Base-by-base conservation (phyloP, 2,888 invertebrate species). In the Cataglyphis cursor region DNA sequence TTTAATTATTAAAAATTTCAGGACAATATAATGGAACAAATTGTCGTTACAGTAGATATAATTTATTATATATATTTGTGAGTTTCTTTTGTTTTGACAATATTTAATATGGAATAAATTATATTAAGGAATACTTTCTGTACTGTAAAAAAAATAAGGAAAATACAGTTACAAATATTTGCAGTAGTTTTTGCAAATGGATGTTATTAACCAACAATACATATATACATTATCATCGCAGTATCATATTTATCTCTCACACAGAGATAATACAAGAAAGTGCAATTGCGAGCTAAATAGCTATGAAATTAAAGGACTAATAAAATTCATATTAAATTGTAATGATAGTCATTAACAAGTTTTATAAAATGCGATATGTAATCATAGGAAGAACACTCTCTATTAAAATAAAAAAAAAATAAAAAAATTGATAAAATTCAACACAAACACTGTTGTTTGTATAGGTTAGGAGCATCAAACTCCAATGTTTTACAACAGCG, bases 401-500 rank as follows among this genome's bases (percentile, higher is more conserved):
- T n/a, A 9, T 28, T 5, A 61, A 28, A 41, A 8, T 28, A n/a
- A 12, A 35, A 35, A 59, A 28, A 28, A 6, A n/a, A 12, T 0
- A 10, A 12, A 41, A 12, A 62, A 4, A 21, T 2, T 28, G 65
- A n/a, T 8, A 72, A 38, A 54, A 3, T 65, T 54, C 21, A 64
- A 35, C 10, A 80, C 87, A 84, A 78, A 48, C 57, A 65, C 8
- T 21, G n/a, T 57, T 21, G 15, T 57, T 62, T 72, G n/a, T 84
- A 82, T 28, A 91, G 91, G 91, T 91, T 91, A 91, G 83, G 68
- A 83, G 72, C 66, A 81, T 75, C 21, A 76, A 81, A 51, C 51
- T 81, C 48, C 15, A 12, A 38, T 21, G n/a, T 48, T 28, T 12
- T 72, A 66, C 54, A 48, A 12, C 28, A 54, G 70, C 24, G 51